Base-by-base conservation (phyloP, 2,797 vertebrate genomes). In the Cyprinella venusta region DNA sequence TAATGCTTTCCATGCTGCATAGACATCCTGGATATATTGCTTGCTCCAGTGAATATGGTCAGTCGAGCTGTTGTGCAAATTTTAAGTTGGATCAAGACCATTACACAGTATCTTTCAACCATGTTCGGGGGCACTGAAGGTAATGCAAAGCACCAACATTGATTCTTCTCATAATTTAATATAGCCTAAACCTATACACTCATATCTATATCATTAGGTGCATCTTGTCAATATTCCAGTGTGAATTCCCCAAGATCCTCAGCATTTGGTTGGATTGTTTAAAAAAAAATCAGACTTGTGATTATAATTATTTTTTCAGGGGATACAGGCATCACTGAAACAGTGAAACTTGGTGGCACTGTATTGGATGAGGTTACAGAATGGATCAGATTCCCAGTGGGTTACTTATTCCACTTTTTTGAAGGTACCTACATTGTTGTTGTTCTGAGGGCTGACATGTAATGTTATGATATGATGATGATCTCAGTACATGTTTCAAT, bases 221-320 rank as follows among this genome's bases (percentile, higher is more conserved):
- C 40, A 78, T 63, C 42, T 30, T 78, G 36, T 74, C 26, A 72
- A 68, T 16, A 30, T 48, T 68, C 63, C 36, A 84, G 84, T 30
- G 33, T 80, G 64, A 82, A 79, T 82, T 64, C 94, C 79, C 88
- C 88, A 87, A 1, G 91, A 89, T 74, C 93, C 94, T 21, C 50
- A 54, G 33, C 13, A 26, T 4, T 65, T 65, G 1, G 30, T 65
- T 0, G 1, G 30, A 76, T 26, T 40, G 3, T 33, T n/a, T 52
- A 40, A 40, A 40, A 36, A 40, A 40, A 8, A 40, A 13, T 12
- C 8, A 48, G 19, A 26, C 2, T 19, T 15, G n/a, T n/a, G n/a
- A n/a, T n/a, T 33, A 30, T 30, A 1, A 30, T 40, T 19, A 6
- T 36, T 10, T 26, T 21, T 33, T 50, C 84, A 85, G 86, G 33